Conservation (phyloP, 1,140 invertebrate species). For the Penaeus japonicus region DNA sequence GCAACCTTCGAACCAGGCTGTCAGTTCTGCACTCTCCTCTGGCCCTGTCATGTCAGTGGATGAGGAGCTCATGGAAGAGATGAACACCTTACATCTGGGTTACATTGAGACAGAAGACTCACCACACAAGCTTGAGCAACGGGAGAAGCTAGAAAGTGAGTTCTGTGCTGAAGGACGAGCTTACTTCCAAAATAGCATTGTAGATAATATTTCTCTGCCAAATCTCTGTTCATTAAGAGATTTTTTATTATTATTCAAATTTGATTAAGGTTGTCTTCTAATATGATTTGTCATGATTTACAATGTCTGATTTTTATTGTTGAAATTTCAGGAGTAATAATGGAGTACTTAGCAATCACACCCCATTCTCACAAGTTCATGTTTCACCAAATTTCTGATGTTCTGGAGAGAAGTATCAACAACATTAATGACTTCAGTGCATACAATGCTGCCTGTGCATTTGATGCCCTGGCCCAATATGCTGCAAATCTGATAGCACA, state of each 20-base stretch:
- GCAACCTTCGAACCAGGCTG: constrained; percentile 20
- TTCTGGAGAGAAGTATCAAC: constrained; percentile 76
- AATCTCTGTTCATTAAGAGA: neutral
- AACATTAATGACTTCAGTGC: constrained; percentile 78
- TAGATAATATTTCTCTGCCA: too few species aligned
- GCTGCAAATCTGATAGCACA: constrained; percentile 84
- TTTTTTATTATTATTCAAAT: neutral
- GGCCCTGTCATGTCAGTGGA: constrained; percentile 50
- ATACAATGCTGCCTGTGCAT: constrained; percentile 80
- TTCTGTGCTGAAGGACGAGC: neutral
- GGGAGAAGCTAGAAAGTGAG: constrained; percentile 78
- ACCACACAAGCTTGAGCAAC: constrained; percentile 75
- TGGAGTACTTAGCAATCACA: constrained; percentile 78
- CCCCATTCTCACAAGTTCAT: constrained; percentile 82
- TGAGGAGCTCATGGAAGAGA: constrained; percentile 63
- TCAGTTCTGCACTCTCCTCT: neutral
- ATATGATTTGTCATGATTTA: neutral
- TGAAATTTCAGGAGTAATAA: constrained; percentile 73
- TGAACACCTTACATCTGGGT: constrained; percentile 76
- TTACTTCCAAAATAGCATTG: too few species aligned
- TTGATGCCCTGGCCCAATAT: constrained; percentile 83
- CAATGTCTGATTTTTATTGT: neutral
- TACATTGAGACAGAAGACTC: constrained; percentile 81
- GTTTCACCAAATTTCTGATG: constrained; percentile 75
- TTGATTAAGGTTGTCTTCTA: neutral